phyloP scores from a whole-genome alignment of 2,797 vertebrate genomes.

The Artibeus lituratus region DNA sequence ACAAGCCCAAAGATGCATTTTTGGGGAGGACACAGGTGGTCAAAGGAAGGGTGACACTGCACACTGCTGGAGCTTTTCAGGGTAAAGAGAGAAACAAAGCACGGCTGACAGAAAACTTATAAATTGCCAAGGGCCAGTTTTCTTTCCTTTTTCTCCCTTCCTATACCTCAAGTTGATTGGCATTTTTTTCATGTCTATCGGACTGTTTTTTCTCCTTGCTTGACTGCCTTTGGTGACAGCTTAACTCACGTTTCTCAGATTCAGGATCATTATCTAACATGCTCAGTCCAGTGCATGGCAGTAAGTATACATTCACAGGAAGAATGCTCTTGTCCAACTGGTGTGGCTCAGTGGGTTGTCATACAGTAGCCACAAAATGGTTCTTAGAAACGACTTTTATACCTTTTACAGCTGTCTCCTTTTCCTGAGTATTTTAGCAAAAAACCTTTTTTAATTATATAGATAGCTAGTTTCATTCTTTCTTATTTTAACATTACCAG shows the following conservation, averaged over 20 bases:
- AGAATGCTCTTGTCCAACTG: neutral
- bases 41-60: neutral
- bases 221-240: neutral
- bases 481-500: neutral
- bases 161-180: neutral
- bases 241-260: neutral
- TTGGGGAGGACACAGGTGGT: rapidly evolving
- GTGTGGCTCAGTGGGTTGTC: neutral
- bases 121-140: neutral
- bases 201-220: neutral
- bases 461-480: neutral
- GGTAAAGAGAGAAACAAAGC: neutral
- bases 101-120: neutral
- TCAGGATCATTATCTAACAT: neutral
- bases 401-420: neutral
- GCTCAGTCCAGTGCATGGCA: neutral
- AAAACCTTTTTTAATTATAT: neutral
- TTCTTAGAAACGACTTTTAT: neutral
- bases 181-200: neutral
- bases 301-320: neutral
- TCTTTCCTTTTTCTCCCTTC: neutral
- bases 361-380: neutral
- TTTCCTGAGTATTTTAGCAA: neutral
- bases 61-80: neutral
- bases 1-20: neutral